phyloP scores from a whole-genome alignment of 1,140 invertebrate genomes.

The Apis cerana region DNA sequence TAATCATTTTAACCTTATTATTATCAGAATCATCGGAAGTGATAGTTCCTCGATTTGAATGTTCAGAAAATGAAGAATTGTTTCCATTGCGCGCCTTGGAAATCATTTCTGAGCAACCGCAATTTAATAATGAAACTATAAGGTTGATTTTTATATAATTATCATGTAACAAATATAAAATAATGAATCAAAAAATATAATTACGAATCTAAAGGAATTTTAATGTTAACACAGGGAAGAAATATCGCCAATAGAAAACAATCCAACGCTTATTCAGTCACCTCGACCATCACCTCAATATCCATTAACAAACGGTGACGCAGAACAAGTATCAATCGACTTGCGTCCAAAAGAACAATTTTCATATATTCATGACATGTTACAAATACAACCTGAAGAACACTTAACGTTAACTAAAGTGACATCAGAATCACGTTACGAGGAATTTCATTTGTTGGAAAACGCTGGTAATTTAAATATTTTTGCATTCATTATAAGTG shows the following conservation, averaged over 20 bases:
- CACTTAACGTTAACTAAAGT: slow-evolving; percentile 52
- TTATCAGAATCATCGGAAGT: slow-evolving; percentile 67
- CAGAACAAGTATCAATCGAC: slow-evolving; percentile 30
- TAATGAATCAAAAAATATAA: neutral
- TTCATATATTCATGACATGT: slow-evolving; percentile 34
- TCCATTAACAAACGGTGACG: slow-evolving; percentile 36
- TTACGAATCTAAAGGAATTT: neutral
- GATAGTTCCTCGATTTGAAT: slow-evolving; percentile 54
- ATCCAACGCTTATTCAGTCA: slow-evolving; percentile 46
- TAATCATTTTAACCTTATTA: slow-evolving; percentile 66
- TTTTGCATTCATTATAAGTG: neutral
- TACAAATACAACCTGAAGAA: slow-evolving; percentile 24
- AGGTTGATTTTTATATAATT: slow-evolving; percentile 31
- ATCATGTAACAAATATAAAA: too few species aligned
- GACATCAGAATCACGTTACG: slow-evolving; percentile 29
- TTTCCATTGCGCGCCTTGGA: slow-evolving; percentile 52
- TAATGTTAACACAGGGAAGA: slow-evolving; percentile 53
- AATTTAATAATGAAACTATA: slow-evolving; percentile 49
- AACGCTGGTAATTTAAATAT: slow-evolving; percentile 38
- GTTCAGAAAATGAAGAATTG: slow-evolving; percentile 20
- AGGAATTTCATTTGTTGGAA: slow-evolving; percentile 42
- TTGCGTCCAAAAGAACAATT: slow-evolving; percentile 46
- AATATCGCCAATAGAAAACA: slow-evolving; percentile 69
- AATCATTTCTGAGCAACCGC: slow-evolving; percentile 39
- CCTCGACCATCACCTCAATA: slow-evolving; percentile 48